Base-by-base conservation (phyloP, 2,113 vertebrate species). In the Nyctereutes procyonoides region DNA sequence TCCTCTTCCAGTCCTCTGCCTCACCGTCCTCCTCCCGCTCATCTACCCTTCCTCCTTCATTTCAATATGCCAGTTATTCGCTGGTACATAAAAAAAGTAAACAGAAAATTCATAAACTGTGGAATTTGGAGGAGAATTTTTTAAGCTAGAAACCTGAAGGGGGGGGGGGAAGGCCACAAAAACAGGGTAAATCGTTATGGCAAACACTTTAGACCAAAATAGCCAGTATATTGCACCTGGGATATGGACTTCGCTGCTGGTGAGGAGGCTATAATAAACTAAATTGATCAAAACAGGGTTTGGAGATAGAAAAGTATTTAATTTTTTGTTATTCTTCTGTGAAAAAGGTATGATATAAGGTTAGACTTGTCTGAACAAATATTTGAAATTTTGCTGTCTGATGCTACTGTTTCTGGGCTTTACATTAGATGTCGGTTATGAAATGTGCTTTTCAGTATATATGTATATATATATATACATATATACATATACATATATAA, bases 151-250 rank as follows among this genome's bases (percentile, higher is more conserved):
- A 89, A 96, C 77, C 73, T 96, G 17, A 92, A 95, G 6, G 56
- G 3, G n/a, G 0, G 0, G n/a, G n/a, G n/a, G n/a, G n/a, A 62
- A 58, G 62, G 43, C 81, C 53, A 79, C 77, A 87, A 73, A 96
- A 85, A 81, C 35, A 65, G 65, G 26, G 19, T 89, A 79, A 97
- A 96, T 85, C 94, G 30, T 83, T n/a, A 51, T 85, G 67, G 43
- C 43, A 88, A 98, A 94, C 19, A 97, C 81, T 84, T 94, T 96
- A 89, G 69, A 84, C 89, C 56, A 60, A 96, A 90, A 88, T 84
- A 81, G 20, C 38, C 53, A 67, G 71, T 63, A 16, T 67, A 65
- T 48, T 95, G 11, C 16, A 79, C 20, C 74, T 77, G 51, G 82
- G 3, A 80, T 83, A 30, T 22, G 30, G 14, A 83, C 10, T 10